phyloP scores from a whole-genome alignment of 2,113 vertebrate genomes.

The Phyllopteryx taeniolatus region DNA sequence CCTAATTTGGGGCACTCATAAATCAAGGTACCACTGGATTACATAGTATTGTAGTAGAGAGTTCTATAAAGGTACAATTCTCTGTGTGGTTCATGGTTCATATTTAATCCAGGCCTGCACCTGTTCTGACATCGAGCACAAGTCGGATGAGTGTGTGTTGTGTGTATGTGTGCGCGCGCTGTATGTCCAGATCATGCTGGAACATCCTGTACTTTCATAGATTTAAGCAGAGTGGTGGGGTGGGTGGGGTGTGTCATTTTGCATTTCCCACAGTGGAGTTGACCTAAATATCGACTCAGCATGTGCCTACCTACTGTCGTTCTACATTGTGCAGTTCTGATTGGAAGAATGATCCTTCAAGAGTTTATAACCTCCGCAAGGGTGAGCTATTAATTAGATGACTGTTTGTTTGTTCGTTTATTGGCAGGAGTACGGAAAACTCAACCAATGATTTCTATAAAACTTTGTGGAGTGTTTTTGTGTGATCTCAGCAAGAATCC shows the following conservation, averaged over 20 bases:
- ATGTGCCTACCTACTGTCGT: background rate
- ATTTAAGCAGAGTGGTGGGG: conserved; percentile 6
- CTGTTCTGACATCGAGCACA: conserved; percentile 3
- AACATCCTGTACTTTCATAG: conserved; percentile 44
- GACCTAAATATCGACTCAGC: conserved; percentile 48
- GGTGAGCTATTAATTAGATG: background rate
- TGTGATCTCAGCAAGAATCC: too few species aligned
- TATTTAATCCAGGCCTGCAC: conserved; percentile 19
- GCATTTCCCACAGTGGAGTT: conserved; percentile 10
- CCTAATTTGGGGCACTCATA: too few species aligned
- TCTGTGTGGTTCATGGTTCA: background rate
- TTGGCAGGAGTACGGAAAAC: too few species aligned
- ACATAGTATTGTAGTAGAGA: too few species aligned
- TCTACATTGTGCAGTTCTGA: background rate
- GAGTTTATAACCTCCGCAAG: background rate
- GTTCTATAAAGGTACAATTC: background rate
- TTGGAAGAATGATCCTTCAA: background rate
- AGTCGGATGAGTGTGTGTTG: background rate
- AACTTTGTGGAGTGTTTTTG: too few species aligned
- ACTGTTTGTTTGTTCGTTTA: background rate
- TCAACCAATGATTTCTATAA: too few species aligned
- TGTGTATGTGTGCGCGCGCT: background rate
- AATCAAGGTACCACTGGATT: background rate
- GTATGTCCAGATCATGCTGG: conserved; percentile 27
- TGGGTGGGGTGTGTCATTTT: background rate